phyloP scores from a whole-genome alignment of 2,113 vertebrate species.

The Genyomyrus donnyi region DNA sequence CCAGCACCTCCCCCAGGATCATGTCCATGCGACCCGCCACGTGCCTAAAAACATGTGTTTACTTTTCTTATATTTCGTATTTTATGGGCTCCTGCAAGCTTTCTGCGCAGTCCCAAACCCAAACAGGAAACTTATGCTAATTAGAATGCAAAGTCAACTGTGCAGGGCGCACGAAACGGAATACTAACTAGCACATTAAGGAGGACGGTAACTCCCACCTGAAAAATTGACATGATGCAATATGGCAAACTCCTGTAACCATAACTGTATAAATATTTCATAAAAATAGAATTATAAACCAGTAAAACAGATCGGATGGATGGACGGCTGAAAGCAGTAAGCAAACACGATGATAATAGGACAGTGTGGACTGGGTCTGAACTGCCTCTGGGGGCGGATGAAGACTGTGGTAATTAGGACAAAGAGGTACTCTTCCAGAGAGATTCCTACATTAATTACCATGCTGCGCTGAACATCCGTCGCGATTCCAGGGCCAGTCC shows the following conservation, averaged over 20 bases:
- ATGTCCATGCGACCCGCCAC: neutral
- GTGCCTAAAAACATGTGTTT: neutral
- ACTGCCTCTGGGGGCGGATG: constrained; percentile 45
- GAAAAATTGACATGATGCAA: constrained; percentile 82
- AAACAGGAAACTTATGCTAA: neutral
- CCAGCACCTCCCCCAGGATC: constrained; percentile 88
- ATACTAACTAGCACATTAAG: neutral
- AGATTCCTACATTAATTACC: constrained; percentile 90
- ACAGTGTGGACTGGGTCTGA: constrained; percentile 46
- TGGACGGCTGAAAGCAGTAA: constrained; percentile 72
- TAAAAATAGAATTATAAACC: neutral
- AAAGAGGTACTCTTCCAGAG: constrained; percentile 85
- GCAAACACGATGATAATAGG: constrained; percentile 75
- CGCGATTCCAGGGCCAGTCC: constrained; percentile 87
- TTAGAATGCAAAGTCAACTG: neutral
- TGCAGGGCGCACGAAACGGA: neutral
- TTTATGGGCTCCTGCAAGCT: neutral
- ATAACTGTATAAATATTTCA: neutral
- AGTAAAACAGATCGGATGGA: neutral
- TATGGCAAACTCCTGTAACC: constrained; percentile 71
- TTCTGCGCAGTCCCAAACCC: neutral
- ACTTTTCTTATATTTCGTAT: neutral
- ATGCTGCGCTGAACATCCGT: constrained; percentile 78
- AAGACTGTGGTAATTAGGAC: constrained; percentile 52
- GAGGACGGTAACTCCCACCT: constrained; percentile 15